Evolutionary conservation across 2,113 vertebrate species (phyloP).

Genomic region (Pandion haliaetus): DNA sequence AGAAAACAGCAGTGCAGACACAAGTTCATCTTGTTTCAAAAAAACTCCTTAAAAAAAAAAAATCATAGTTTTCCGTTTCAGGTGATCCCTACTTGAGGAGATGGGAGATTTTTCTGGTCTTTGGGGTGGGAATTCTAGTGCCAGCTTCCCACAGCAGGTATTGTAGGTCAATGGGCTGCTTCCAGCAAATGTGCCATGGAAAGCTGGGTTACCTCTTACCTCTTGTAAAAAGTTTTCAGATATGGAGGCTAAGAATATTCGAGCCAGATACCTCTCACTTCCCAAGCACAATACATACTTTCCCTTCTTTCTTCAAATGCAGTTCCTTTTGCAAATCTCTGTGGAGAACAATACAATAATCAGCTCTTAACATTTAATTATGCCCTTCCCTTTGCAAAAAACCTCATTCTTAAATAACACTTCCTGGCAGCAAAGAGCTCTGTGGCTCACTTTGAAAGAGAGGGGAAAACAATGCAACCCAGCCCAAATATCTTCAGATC

Average conservation of each 20-base stretch:
- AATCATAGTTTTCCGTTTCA: background rate
- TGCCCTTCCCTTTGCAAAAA: constrained; percentile 34
- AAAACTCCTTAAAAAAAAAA: background rate
- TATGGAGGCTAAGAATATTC: background rate
- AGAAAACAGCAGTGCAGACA: background rate
- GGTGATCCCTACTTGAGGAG: background rate
- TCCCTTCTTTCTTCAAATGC: constrained; percentile 37
- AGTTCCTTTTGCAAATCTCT: constrained; percentile 19
- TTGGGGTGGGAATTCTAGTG: background rate
- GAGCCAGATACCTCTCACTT: constrained; percentile 30
- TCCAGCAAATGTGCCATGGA: background rate
- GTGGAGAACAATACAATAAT: constrained; percentile 47
- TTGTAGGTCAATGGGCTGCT: background rate
- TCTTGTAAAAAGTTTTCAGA: background rate
- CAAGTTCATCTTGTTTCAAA: background rate
- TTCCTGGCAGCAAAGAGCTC: constrained; percentile 24
- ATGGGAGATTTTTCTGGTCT: background rate
- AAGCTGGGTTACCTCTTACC: background rate
- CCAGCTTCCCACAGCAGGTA: background rate
- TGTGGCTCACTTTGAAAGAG: constrained; percentile 31
- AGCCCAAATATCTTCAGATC: constrained; percentile 45
- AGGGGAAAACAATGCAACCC: constrained; percentile 36
- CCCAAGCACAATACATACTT: constrained; percentile 14
- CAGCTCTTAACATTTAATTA: constrained; percentile 36
- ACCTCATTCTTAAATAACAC: constrained; percentile 52